Evolutionary conservation across 2,797 vertebrate species (phyloP), one percentile per base, ranked within the genome.

Genomic region (Odontamblyopus lacepedii): DNA sequence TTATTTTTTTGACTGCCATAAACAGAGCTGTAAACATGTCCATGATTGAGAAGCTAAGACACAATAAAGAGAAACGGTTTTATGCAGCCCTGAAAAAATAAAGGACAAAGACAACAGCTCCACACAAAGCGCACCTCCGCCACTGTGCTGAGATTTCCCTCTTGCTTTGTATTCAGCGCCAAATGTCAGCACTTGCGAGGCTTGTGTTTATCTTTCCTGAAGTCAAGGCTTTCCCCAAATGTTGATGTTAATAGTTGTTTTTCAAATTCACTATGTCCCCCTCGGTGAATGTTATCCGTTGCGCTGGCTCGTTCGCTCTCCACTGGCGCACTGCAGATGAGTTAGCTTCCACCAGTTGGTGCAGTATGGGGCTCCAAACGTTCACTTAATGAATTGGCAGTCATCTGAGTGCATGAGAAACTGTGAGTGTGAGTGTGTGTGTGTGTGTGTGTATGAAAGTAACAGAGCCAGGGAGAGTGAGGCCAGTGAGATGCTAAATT

Each of bases 351-450:
- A 87, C 87, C 91, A 91, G 84, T 89, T 86, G 89, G 88, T 92
- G 84, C 86, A 87, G 86, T 89, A 85, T 87, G 85, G 82, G 86
- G 83, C 85, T 90, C 84, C 83, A 91, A 91, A 89, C 88, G 72
- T 82, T 87, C 88, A 87, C 85, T 90, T 91, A 90, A 91, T 92
- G 83, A 91, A 92, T 91, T 92, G 87, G 89, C 90, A 91, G 88
- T 90, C 82, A 76, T 89, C 53, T 82, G 63, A 73, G 53, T 80
- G 70, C 74, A 69, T 77, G 67, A 23, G 60, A 68, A 72, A 74
- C 67, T 74, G 73, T 73, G 48, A 63, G 72, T 73, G 72, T 68
- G 71, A 75, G 57, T 76, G 61, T 71, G 56, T 65, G 23, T 63
- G 72, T 53, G 69, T 53, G 74, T 70, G 56, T 65, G 38, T 63